Evolutionary conservation across 2,797 vertebrate species (phyloP).

Genomic region (Arctocebus calabarensis): DNA sequence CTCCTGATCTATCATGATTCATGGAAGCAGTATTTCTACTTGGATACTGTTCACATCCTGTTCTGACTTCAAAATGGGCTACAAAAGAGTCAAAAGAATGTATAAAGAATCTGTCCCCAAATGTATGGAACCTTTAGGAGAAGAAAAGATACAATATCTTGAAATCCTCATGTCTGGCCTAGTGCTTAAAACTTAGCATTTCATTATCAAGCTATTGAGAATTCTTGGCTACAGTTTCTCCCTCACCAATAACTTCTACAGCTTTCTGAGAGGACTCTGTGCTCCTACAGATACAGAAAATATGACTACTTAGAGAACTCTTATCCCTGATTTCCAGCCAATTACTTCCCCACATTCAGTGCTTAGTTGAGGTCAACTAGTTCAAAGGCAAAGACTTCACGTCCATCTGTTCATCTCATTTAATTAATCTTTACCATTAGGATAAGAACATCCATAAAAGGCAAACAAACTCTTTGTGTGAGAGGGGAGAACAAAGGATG

Average conservation of each 20-base stretch:
- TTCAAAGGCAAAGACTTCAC: conserved; percentile 43
- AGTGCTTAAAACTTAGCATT: neutral
- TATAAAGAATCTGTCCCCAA: neutral
- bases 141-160: neutral
- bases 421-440: conserved; percentile 48
- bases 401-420: conserved; percentile 12
- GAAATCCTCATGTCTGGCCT: neutral
- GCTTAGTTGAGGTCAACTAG: neutral
- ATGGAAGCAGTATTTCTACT: neutral
- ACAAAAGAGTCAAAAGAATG: neutral
- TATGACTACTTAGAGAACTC: neutral
- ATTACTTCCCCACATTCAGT: conserved; percentile 3
- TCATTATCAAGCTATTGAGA: neutral
- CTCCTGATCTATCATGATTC: neutral
- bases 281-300: conserved; percentile 35
- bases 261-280: conserved; percentile 35
- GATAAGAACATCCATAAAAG: conserved; percentile 36
- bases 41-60: neutral
- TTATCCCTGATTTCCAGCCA: neutral
- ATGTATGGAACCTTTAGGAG: neutral
- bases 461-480: neutral
- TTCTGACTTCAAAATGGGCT: conserved; percentile 27
- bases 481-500: neutral
- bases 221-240: neutral
- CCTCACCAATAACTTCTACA: neutral